phyloP scores from a whole-genome alignment of 2,113 vertebrate genomes.

The Origma solitaria region DNA sequence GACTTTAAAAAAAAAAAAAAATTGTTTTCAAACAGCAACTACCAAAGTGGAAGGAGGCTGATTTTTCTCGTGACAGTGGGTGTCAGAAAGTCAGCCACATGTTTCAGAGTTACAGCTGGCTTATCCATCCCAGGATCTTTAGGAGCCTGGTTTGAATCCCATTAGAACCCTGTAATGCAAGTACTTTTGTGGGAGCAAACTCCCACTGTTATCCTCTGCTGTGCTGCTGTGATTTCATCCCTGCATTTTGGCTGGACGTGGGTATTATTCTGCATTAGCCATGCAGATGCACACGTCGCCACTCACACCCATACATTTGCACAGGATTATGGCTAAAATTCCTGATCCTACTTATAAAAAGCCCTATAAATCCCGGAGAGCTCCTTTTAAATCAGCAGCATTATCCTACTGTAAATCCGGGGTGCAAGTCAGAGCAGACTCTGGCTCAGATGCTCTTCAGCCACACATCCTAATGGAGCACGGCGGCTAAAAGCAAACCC shows the following conservation, averaged over 20 bases:
- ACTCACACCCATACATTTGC: neutral
- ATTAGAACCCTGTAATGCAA: neutral
- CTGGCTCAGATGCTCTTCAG: neutral
- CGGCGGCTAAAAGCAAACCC: neutral
- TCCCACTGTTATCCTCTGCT: neutral
- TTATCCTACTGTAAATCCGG: neutral
- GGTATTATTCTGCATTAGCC: neutral
- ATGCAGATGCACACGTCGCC: neutral
- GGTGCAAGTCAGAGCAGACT: neutral
- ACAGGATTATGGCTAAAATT: neutral
- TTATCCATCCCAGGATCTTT: neutral
- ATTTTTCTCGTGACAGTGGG: neutral
- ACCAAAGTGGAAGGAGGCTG: neutral
- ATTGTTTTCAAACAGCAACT: neutral
- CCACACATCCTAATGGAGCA: neutral
- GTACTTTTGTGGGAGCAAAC: neutral
- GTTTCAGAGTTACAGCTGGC: neutral
- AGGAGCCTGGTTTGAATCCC: neutral
- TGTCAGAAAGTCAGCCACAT: neutral
- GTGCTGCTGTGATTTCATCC: neutral
- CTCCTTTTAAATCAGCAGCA: neutral
- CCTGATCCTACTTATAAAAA: conserved; percentile 28
- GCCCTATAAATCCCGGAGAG: neutral
- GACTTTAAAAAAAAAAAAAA: neutral
- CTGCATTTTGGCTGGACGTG: accelerated